Evolutionary conservation across 1,140 invertebrate species (phyloP).

Genomic region (Papilio machaon): DNA sequence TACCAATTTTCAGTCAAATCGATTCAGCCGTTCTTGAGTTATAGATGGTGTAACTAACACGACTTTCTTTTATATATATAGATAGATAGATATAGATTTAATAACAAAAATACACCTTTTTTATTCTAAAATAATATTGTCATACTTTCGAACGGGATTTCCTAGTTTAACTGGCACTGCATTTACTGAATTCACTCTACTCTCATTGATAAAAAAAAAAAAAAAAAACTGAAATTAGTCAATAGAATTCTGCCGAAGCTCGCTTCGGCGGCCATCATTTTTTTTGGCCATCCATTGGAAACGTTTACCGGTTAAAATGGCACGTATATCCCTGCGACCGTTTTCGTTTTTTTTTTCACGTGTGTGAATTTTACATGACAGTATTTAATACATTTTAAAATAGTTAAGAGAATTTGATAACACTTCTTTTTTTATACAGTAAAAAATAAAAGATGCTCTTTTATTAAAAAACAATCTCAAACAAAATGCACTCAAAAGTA

Average conservation of each 20-base stretch:
- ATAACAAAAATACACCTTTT: background rate
- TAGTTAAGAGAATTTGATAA: background rate
- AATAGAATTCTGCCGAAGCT: slow-evolving; percentile 28
- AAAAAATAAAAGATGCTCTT: too few species aligned
- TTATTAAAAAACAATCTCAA: too few species aligned
- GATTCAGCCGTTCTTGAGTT: too few species aligned
- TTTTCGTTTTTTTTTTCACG: background rate
- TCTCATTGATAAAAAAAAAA: slow-evolving; percentile 18
- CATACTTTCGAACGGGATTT: background rate
- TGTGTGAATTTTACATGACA: slow-evolving; percentile 14
- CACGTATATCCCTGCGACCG: background rate
- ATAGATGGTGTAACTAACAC: too few species aligned
- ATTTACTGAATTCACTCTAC: slow-evolving; percentile 31
- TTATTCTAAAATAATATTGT: background rate
- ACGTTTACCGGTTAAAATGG: slow-evolving; percentile 30
- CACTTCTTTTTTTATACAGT: too few species aligned
- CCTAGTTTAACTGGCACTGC: background rate
- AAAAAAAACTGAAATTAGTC: slow-evolving; percentile 31
- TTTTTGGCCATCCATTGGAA: slow-evolving; percentile 25
- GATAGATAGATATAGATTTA: too few species aligned
- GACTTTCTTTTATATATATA: too few species aligned
- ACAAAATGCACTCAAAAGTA: too few species aligned
- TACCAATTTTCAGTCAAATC: too few species aligned
- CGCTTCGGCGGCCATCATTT: slow-evolving; percentile 14
- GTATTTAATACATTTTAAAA: background rate